Evolutionary conservation across 2,888 invertebrate species (phyloP).

Genomic region (Nomada flava): DNA sequence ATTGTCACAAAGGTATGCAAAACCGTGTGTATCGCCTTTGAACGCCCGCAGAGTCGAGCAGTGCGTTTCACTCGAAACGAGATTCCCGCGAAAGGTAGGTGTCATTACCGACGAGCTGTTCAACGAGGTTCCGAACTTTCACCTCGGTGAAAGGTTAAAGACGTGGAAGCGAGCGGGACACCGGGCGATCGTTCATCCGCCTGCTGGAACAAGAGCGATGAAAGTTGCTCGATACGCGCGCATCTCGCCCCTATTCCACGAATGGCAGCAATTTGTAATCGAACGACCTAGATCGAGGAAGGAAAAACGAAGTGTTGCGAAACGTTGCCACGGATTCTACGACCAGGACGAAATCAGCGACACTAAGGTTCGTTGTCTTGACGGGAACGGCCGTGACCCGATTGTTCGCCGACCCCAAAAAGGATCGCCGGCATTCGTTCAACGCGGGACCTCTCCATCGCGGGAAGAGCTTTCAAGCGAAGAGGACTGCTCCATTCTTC

Average conservation of each 20-base stretch:
- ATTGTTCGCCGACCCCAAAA: constrained; percentile 31
- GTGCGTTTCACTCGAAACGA: constrained; percentile 61
- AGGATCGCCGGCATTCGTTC: constrained; percentile 32
- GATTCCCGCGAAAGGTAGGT: constrained; percentile 48
- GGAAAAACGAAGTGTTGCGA: constrained; percentile 59
- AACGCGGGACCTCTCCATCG: constrained; percentile 21
- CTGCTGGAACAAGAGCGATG: constrained; percentile 20
- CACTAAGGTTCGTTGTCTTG: constrained; percentile 12
- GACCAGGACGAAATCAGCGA: constrained; percentile 21
- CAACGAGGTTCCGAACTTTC: constrained; percentile 77
- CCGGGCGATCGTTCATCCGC: constrained; percentile 62
- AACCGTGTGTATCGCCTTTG: constrained; percentile 49
- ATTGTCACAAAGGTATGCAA: constrained; percentile 61
- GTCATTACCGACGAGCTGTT: constrained; percentile 58
- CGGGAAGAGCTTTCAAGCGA: constrained; percentile 34
- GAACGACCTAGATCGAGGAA: constrained; percentile 73
- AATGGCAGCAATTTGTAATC: constrained; percentile 64
- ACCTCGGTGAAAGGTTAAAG: constrained; percentile 68
- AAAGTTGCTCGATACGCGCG: constrained; percentile 42
- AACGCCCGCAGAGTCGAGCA: constrained; percentile 56
- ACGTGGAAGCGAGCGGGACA: constrained; percentile 45
- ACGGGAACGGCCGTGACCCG: constrained; percentile 41
- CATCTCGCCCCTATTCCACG: background rate
- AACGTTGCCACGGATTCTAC: constrained; percentile 33
- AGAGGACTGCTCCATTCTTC: constrained; percentile 13